Conservation (phyloP, 2,797 vertebrate genomes). For the Rhodeus uyekii region DNA sequence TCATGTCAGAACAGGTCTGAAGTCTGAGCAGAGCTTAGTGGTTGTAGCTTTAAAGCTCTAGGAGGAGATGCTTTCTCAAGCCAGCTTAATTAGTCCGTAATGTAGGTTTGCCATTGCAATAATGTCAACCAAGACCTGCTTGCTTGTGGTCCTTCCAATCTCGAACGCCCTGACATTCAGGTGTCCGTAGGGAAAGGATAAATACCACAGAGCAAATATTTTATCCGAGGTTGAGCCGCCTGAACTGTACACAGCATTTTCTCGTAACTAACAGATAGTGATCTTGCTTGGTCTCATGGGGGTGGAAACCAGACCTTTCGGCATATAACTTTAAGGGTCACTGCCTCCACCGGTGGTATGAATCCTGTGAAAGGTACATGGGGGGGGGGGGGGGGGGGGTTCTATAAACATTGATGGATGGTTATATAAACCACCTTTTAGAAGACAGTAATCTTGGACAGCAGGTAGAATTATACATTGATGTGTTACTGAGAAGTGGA, state of each 20-base stretch:
- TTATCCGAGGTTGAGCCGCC: background rate
- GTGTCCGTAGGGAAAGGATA: background rate
- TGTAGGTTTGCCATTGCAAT: background rate
- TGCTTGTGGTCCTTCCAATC: constrained; percentile 4
- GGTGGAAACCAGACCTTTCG: background rate
- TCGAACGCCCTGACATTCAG: constrained; percentile 12
- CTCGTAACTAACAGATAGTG: background rate
- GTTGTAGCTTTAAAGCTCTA: too few relatives aligned
- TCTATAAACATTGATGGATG: constrained; percentile 41
- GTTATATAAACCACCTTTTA: constrained; percentile 13
- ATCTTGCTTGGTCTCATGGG: constrained; percentile 6
- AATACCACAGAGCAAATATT: background rate
- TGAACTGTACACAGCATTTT: constrained; percentile 8
- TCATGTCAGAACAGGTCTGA: too few relatives aligned
- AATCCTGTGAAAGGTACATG: background rate
- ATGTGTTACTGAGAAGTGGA: background rate
- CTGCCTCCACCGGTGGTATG: background rate
- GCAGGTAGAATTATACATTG: constrained; percentile 7
- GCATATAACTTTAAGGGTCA: constrained; percentile 30
- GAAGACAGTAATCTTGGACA: background rate
- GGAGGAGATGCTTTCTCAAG: too few relatives aligned
- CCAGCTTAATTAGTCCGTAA: background rate
- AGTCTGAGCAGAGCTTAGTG: too few relatives aligned
- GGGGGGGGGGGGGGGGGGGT: background rate
- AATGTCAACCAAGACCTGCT: background rate